Evolutionary conservation across 2,888 invertebrate species (phyloP).

Genomic region (Agrilus mali): DNA sequence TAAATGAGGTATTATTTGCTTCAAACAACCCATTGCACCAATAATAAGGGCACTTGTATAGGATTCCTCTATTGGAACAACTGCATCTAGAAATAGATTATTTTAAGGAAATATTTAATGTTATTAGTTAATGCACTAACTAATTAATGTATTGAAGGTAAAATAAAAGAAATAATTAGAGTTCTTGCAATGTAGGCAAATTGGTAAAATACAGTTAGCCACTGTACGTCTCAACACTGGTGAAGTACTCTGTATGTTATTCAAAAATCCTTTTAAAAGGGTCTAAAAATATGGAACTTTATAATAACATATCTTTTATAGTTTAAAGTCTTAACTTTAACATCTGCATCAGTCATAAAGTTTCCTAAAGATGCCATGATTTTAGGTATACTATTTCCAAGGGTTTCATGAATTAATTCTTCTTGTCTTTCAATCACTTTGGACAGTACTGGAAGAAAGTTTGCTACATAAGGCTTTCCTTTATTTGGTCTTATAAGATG

Average conservation of each 20-base stretch:
- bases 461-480: conserved; percentile 63
- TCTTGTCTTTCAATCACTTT: conserved; percentile 59
- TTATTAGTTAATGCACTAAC: conserved; percentile 23
- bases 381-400: conserved; percentile 48
- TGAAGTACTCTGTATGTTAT: conserved; percentile 48
- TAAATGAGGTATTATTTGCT: conserved; percentile 47
- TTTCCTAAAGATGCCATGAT: conserved; percentile 54
- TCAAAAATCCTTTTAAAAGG: conserved; percentile 52
- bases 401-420: conserved; percentile 56
- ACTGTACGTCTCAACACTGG: conserved; percentile 73
- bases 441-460: conserved; percentile 61
- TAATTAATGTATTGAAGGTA: conserved; percentile 50
- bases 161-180: conserved; percentile 51
- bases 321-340: conserved; percentile 37
- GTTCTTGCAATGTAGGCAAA: conserved; percentile 69
- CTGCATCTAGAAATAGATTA: conserved; percentile 22
- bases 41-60: conserved; percentile 41
- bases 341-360: conserved; percentile 58
- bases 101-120: neutral
- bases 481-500: conserved; percentile 65
- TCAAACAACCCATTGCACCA: conserved; percentile 53
- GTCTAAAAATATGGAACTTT: conserved; percentile 33
- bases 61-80: conserved; percentile 27
- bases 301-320: neutral
- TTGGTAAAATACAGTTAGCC: conserved; percentile 64